Evolutionary conservation across 2,888 invertebrate genomes (phyloP), one percentile per base, ranked within the genome.

Genomic region (Sphaeridia pumilis): DNA sequence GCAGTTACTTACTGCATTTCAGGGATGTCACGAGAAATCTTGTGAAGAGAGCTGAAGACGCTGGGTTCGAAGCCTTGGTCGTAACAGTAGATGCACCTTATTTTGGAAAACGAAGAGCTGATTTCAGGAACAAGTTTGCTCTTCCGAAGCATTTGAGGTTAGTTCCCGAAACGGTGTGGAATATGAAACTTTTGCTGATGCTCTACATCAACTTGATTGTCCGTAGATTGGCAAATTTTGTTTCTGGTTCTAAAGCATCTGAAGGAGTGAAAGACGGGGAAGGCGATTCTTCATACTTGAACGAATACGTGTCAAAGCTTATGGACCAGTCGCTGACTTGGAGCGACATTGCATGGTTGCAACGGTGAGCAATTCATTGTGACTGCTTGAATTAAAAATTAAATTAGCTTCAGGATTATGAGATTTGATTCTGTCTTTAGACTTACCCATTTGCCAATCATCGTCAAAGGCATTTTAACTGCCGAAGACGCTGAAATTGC

Each of bases 71-170:
- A 71, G 92, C 89, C 0, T 71, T 93, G 1, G 88, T 85, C 0
- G 70, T 93, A 2, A 94, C 90, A 0, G 83, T 93, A 0, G 94
- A 94, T 69, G 84, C 89, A 0, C 89, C 90, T 0, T 70, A 84
- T 44, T 87, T 90, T 70, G 94, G 94, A 0, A 75, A 83, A 49
- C 75, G 93, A 42, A 75, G 84, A 50, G 82, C 83, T 0, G 92
- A 94, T 71, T 74, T 84, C 12, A 78, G 82, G 60, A 93, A 93
- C 69, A 82, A 83, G 67, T 94, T 94, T 69, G 72, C 77, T 38
- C 72, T 94, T 41, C 93, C 93, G 0, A 67, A 75, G 26, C 86
- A 90, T 72, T 74, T 94, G 48, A 81, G 74, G 82, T 85, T 73
- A 2, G 24, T n/a, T n/a, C n/a, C n/a, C n/a, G n/a, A n/a, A n/a